phyloP scores from a whole-genome alignment of 2,797 vertebrate genomes.

The Clarias laeviceps region DNA sequence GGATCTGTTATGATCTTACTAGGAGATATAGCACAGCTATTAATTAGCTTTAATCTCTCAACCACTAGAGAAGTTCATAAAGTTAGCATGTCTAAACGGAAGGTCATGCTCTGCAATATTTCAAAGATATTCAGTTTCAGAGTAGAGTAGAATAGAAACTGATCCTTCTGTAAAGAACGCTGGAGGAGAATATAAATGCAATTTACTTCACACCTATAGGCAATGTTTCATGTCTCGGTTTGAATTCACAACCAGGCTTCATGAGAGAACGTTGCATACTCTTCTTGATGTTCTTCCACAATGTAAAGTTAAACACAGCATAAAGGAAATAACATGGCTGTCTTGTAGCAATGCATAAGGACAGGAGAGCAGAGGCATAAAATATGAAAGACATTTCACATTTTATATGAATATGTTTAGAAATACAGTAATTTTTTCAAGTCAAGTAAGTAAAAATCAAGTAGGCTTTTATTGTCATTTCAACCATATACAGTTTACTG shows the following conservation, averaged over 20 bases:
- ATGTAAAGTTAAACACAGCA: background rate
- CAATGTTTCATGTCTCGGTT: slow-evolving; percentile 42
- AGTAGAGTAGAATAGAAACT: slow-evolving; percentile 42
- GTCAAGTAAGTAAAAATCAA: no score
- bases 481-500: no score
- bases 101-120: slow-evolving; percentile 60
- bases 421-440: background rate
- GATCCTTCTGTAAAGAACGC: background rate
- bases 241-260: slow-evolving; percentile 6
- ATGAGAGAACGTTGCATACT: background rate
- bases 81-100: slow-evolving; percentile 41
- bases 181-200: background rate
- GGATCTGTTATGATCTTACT: background rate
- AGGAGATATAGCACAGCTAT: slow-evolving; percentile 2
- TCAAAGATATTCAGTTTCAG: slow-evolving; percentile 62
- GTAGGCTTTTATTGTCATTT: no score
- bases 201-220: slow-evolving; percentile 51
- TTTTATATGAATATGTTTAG: background rate
- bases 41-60: slow-evolving; percentile 26
- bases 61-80: slow-evolving; percentile 45
- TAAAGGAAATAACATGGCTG: background rate
- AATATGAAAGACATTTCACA: background rate
- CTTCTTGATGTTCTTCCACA: background rate
- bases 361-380: background rate
- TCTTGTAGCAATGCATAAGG: background rate